Evolutionary conservation across 2,113 vertebrate genomes (phyloP), one percentile per base, ranked within the genome.

Genomic region (Empidonax alnorum): DNA sequence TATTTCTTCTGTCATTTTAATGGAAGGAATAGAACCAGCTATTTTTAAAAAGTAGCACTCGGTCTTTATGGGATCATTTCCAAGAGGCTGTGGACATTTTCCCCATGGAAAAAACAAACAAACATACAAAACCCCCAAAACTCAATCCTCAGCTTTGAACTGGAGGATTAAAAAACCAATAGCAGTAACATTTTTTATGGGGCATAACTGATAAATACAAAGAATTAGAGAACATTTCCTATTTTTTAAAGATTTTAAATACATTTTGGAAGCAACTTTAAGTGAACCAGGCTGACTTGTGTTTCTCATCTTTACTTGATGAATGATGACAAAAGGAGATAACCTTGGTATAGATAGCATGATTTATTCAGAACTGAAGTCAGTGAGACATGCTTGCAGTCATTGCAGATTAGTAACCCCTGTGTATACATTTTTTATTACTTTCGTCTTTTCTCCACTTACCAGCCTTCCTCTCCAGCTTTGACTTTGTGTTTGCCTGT

Each of bases 291-390:
- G 72, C 15, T 84, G 78, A 86, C 85, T 61, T 44, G 47, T 71
- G 81, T 66, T 92, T 95, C 81, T 91, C 89, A 87, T 96, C 91
- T 94, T 87, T 87, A 61, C 77, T 91, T 96, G 88, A 96, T 87
- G 62, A 74, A 65, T 73, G 85, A 92, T 93, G 94, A 93, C 93
- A 91, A 92, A 96, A 86, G 53, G 52, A 93, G 94, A 96, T 97
- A 94, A 94, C 87, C 72, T 77, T 77, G 35, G 84, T 73, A 93
- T 59, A 94, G 92, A 80, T 68, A 62, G 41, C 84, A 95, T 96
- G 94, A 96, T 97, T 96, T 95, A 97, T 96, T 93, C 91, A 94
- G 76, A 91, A 85, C 50, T 79, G 44, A 93, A 91, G 93, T 59
- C 50, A 72, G 55, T 17, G 58, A 96, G 84, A 88, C 72, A 77